A percentile compares a stretch with the other conserved stretches of the same genome.
phyloP scores from a whole-genome alignment of 2,113 vertebrate species.

The Pteropus alecto region DNA sequence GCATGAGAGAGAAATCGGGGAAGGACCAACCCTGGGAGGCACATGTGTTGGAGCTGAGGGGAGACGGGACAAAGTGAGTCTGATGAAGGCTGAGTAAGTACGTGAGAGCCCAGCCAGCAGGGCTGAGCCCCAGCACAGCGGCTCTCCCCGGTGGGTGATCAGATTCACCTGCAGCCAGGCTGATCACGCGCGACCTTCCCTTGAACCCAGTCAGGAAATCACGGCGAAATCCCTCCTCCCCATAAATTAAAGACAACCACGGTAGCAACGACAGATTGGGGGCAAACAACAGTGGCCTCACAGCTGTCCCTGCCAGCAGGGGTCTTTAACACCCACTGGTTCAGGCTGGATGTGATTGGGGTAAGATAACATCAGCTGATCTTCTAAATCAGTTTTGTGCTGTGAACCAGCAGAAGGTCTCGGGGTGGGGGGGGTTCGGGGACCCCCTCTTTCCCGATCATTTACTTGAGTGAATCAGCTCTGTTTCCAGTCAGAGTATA shows the following conservation, averaged over 20 bases:
- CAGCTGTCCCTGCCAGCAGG: constrained; percentile 65
- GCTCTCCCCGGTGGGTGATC: not conserved
- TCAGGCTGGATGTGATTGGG: not conserved
- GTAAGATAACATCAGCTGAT: not conserved
- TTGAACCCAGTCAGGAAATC: constrained; percentile 70
- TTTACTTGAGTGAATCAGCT: not conserved
- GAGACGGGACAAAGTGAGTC: not conserved
- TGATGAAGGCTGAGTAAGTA: not conserved
- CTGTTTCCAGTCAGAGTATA: not conserved
- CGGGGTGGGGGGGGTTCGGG: not conserved
- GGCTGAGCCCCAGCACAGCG: not conserved
- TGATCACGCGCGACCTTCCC: constrained; percentile 49
- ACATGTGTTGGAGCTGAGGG: not conserved
- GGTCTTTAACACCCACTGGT: not conserved
- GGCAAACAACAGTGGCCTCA: not conserved
- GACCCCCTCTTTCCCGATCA: not conserved
- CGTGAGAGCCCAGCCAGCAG: not conserved
- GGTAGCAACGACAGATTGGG: constrained; percentile 27
- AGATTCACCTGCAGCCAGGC: not conserved
- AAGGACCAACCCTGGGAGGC: not conserved
- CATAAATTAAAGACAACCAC: constrained; percentile 49
- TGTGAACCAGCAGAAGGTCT: not conserved
- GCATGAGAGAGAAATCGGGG: not conserved
- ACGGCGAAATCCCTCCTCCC: constrained; percentile 43
- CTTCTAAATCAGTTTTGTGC: not conserved